These are phyloP conservation scores for Calosoma granatense DNA, from an alignment of 1,140 invertebrate species.

Conservation along the genomic window DNA sequence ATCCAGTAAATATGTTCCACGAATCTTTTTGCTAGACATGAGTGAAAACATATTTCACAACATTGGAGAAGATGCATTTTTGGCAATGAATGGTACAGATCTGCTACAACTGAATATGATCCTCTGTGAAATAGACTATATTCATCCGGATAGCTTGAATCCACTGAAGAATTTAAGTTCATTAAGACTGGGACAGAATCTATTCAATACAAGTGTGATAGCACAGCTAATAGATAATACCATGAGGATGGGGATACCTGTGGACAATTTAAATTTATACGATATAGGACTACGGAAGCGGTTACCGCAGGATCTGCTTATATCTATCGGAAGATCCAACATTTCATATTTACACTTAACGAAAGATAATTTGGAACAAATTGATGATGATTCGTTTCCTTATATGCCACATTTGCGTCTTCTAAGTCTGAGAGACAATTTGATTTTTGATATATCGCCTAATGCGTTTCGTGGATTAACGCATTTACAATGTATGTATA, in stretches of 20 bases:
- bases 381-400: slow-evolving; percentile 38
- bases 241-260: slow-evolving; percentile 29
- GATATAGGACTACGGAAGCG: slow-evolving; percentile 40
- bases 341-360: slow-evolving; percentile 38
- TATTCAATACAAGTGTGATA: slow-evolving; percentile 35
- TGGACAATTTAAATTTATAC: slow-evolving; percentile 37
- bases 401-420: slow-evolving; percentile 38
- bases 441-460: slow-evolving; percentile 28
- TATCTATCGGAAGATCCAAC: slow-evolving; percentile 38
- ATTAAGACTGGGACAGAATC: slow-evolving; percentile 38
- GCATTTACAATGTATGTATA: slow-evolving; percentile 35
- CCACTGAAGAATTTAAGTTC: slow-evolving; percentile 35
- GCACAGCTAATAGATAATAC: slow-evolving; percentile 33
- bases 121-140: slow-evolving; percentile 38
- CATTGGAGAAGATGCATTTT: slow-evolving; percentile 21
- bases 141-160: slow-evolving; percentile 37
- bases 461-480: slow-evolving; percentile 35
- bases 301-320: slow-evolving; percentile 34
- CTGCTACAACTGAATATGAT: slow-evolving; percentile 35
- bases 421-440: slow-evolving; percentile 37
- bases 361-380: slow-evolving; percentile 42
- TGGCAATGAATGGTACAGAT: slow-evolving; percentile 16
- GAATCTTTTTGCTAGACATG: slow-evolving; percentile 19
- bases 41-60: slow-evolving; percentile 23
- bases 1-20: slow-evolving; percentile 17